Percentiles rank a stretch among this genome's conserved stretches.
These are phyloP conservation scores for Epinotia demarniana DNA, from an alignment of 2,888 invertebrate genomes.

Conservation along the genomic window DNA sequence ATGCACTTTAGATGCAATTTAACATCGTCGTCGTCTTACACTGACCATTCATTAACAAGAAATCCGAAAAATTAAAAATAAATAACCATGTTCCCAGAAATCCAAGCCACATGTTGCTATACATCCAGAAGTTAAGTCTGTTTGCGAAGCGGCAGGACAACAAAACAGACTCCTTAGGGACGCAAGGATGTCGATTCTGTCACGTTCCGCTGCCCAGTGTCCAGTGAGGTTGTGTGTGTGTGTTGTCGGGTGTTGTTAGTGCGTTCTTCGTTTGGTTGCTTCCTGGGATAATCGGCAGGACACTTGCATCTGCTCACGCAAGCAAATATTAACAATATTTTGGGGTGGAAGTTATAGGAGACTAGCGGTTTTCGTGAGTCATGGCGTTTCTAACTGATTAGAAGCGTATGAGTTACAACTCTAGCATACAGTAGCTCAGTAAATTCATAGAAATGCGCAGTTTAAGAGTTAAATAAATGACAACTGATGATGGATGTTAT, in stretches of 20 bases:
- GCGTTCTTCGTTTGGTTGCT: conserved; percentile 43
- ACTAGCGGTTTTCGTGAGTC: neutral
- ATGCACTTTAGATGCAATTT: no score
- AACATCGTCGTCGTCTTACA: no score
- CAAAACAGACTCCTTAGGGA: conserved; percentile 59
- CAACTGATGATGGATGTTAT: no score
- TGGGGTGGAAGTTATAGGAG: conserved; percentile 50
- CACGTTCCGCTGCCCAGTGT: conserved; percentile 7
- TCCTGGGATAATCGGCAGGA: conserved; percentile 62
- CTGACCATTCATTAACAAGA: conserved; percentile 11
- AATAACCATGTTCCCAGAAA: conserved; percentile 37
- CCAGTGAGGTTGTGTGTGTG: neutral
- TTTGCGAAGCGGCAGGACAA: conserved; percentile 59
- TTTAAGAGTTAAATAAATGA: no score
- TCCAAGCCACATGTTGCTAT: conserved; percentile 34
- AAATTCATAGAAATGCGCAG: no score
- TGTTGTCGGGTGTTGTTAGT: neutral
- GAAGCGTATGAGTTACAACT: no score
- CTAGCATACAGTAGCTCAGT: no score
- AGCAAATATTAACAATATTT: conserved; percentile 56
- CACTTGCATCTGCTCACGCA: conserved; percentile 75
- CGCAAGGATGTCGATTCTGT: conserved; percentile 44
- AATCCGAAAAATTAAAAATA: conserved; percentile 30
- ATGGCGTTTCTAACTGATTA: no score
- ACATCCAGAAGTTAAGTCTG: conserved; percentile 46